These are phyloP conservation scores for Rhaphigaster nebulosa DNA, from an alignment of 2,888 invertebrate genomes.

Conservation along the genomic window DNA sequence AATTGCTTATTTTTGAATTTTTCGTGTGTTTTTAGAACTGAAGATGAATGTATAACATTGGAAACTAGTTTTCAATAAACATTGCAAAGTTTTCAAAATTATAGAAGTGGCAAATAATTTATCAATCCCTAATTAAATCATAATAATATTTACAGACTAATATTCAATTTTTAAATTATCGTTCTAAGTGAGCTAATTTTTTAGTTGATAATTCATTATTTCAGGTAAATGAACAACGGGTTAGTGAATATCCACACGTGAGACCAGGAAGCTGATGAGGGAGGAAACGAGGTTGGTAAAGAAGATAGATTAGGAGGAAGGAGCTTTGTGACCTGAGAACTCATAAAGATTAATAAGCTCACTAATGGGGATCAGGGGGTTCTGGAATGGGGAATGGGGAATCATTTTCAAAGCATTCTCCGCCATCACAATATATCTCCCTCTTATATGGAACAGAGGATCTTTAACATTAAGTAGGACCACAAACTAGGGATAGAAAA, in stretches of 20 bases:
- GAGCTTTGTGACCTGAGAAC: neutral
- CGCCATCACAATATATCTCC: neutral
- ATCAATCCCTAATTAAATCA: too few species aligned
- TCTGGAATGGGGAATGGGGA: neutral
- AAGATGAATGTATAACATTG: too few species aligned
- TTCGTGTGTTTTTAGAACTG: too few species aligned
- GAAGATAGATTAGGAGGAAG: slow-evolving; percentile 1
- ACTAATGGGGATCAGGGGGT: neutral
- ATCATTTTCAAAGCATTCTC: neutral
- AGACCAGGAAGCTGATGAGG: neutral
- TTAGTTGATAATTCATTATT: too few species aligned
- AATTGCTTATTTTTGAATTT: too few species aligned
- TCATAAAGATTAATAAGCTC: neutral
- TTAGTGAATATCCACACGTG: neutral
- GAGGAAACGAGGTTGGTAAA: neutral
- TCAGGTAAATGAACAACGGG: neutral
- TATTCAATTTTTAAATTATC: too few species aligned
- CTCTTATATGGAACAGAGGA: neutral
- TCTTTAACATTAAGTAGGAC: neutral
- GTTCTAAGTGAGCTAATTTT: too few species aligned
- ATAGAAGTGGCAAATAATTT: too few species aligned
- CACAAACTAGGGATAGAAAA: neutral
- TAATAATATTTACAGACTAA: too few species aligned
- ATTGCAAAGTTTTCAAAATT: too few species aligned
- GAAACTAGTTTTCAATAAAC: too few species aligned